Evolutionary conservation across 1,140 invertebrate species (phyloP), one percentile per base, ranked within the genome.

Genomic region (Tribolium castaneum): DNA sequence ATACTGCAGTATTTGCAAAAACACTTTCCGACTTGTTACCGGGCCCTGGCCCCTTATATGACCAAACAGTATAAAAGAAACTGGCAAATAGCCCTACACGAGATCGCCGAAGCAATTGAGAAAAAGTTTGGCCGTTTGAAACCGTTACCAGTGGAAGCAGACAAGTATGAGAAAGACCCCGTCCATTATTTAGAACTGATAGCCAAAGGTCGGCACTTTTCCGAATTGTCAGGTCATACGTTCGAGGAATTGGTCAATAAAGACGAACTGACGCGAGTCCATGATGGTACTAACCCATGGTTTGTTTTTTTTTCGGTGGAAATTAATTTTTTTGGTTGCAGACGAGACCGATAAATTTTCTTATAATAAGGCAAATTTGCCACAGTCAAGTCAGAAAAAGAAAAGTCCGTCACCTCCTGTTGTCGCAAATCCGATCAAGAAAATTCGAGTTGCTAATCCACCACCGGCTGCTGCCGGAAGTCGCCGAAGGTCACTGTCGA

Each of bases 41-140:
- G 83, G 16, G 79, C 79, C 3, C 72, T 87, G 9, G 82, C 81
- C 7, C 86, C 86, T 1, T 87, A 85, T 62, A 85, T 84, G 77
- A 83, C 84, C 0, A 85, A 85, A 77, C 86, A 89, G 86, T 87
- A 90, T 86, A 86, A 88, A 86, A 78, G 89, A 85, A 82, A 89
- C 85, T 82, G 89, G 88, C 84, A 89, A 87, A 84, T 87, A 86
- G 80, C 88, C 83, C 81, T 89, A 86, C 83, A 84, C 78, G 88
- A 90, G 83, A 89, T 91, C 76, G 89, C 89, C 10, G 90, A 90
- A 82, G 90, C 89, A 78, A 91, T 92, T 71, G 91, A 92, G 85
- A 87, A 90, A 79, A 88, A 88, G 77, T 91, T 88, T 81, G 91
- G 91, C n/a, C 87, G 91, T 81, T 83, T 92, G 62, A 88, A 89